Conservation (phyloP, 2,113 vertebrate genomes). For the Xenus cinereus region DNA sequence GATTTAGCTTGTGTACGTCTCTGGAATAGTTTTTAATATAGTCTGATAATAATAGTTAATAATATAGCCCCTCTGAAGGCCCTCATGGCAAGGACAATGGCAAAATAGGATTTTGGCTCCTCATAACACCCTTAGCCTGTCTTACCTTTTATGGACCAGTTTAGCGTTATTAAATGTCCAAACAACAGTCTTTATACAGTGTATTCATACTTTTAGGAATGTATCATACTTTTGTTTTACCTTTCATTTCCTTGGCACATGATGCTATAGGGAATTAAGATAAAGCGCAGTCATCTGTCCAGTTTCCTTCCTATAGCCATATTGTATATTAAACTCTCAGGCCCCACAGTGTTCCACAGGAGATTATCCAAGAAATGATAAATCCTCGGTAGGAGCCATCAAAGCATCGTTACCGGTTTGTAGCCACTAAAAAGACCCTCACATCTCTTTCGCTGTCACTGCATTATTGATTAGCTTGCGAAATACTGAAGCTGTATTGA, state of each 20-base stretch:
- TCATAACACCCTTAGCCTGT: background rate
- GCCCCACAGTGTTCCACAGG: conserved; percentile 1
- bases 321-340: background rate
- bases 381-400: conserved; percentile 34
- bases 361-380: conserved; percentile 50
- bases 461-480: conserved; percentile 51
- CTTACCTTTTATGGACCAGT: background rate
- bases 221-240: background rate
- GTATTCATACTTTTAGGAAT: background rate
- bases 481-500: conserved; percentile 47
- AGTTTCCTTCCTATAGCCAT: background rate
- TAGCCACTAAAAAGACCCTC: background rate
- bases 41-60: background rate
- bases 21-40: background rate
- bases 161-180: background rate
- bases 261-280: background rate
- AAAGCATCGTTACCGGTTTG: conserved; percentile 32
- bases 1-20: background rate
- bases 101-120: background rate
- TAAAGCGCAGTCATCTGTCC: background rate
- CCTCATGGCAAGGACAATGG: background rate
- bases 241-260: background rate
- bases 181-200: background rate
- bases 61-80: background rate
- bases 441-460: conserved; percentile 40